A percentile compares a stretch with the other conserved stretches of the same genome.
Conservation (phyloP, 1,140 invertebrate species). For the Antheraea pernyi region DNA sequence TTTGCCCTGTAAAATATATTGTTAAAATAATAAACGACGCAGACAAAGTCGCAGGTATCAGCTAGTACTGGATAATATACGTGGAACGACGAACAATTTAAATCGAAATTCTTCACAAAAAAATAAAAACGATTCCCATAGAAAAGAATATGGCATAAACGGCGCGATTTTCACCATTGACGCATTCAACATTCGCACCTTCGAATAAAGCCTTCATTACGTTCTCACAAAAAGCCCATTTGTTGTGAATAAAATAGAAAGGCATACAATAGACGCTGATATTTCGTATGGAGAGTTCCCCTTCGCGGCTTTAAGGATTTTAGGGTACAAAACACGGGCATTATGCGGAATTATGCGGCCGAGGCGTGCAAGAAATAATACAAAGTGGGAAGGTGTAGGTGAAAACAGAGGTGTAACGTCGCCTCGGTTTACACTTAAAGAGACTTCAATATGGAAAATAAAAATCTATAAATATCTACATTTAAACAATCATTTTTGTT, state of each 20-base stretch:
- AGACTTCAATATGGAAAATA: neutral
- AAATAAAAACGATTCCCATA: constrained; percentile 18
- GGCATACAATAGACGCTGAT: constrained; percentile 65
- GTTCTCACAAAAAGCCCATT: constrained; percentile 60
- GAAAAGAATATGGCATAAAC: constrained; percentile 40
- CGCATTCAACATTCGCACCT: constrained; percentile 62
- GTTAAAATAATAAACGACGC: too few species aligned
- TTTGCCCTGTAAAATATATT: too few species aligned
- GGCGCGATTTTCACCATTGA: constrained; percentile 49
- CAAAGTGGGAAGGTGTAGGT: constrained; percentile 65
- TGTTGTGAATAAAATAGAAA: constrained; percentile 64
- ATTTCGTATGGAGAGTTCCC: constrained; percentile 67
- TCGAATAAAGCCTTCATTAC: constrained; percentile 73
- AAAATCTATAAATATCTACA: neutral
- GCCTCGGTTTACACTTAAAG: neutral
- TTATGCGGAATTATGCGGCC: constrained; percentile 70
- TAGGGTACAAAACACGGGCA: constrained; percentile 56
- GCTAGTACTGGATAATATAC: too few species aligned
- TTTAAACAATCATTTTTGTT: too few species aligned
- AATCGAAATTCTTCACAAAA: neutral
- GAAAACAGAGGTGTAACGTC: constrained; percentile 48
- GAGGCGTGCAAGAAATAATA: constrained; percentile 70
- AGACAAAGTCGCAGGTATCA: too few species aligned
- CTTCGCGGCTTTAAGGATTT: constrained; percentile 53
- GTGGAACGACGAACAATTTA: neutral